Percentiles rank a stretch among this genome's conserved stretches.
phyloP scores from a whole-genome alignment of 2,113 vertebrate species.

The Lota lota region DNA sequence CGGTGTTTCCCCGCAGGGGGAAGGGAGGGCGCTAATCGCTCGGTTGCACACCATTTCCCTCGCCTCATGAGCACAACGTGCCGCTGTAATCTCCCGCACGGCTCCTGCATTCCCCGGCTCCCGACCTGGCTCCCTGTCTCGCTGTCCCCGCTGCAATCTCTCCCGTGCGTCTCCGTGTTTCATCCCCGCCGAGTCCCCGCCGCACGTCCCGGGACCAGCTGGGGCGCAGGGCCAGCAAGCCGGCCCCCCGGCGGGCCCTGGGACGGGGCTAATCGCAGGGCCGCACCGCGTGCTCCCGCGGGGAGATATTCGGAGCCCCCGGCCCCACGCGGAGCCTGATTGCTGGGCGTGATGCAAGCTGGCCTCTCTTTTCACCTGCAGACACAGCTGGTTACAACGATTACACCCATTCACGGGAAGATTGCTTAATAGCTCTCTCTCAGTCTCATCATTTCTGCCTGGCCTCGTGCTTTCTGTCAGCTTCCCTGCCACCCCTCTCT shows the following conservation, averaged over 20 bases:
- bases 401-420: slow-evolving; percentile 62
- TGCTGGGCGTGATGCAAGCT: slow-evolving; percentile 58
- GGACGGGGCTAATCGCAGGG: slow-evolving; percentile 57
- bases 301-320: slow-evolving; percentile 55
- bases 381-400: slow-evolving; percentile 67
- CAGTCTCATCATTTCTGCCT: slow-evolving; percentile 53
- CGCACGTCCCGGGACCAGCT: slow-evolving; percentile 17
- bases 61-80: slow-evolving; percentile 11
- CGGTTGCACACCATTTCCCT: slow-evolving; percentile 30
- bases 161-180: slow-evolving; percentile 25
- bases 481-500: slow-evolving; percentile 46
- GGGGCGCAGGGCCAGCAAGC: slow-evolving; percentile 56
- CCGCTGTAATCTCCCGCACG: slow-evolving; percentile 26
- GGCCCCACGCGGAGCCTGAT: slow-evolving; percentile 60
- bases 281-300: slow-evolving; percentile 49
- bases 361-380: slow-evolving; percentile 60
- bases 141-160: slow-evolving; percentile 3
- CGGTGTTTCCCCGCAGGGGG: slow-evolving; percentile 30
- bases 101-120: slow-evolving; percentile 29
- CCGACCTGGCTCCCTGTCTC: slow-evolving; percentile 4
- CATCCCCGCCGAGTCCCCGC: slow-evolving; percentile 18
- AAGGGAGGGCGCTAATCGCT: slow-evolving; percentile 38
- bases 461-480: slow-evolving; percentile 45
- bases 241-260: slow-evolving; percentile 34
- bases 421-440: slow-evolving; percentile 64